Evolutionary conservation across 2,797 vertebrate species (phyloP).

Genomic region (Hydrolagus colliei): DNA sequence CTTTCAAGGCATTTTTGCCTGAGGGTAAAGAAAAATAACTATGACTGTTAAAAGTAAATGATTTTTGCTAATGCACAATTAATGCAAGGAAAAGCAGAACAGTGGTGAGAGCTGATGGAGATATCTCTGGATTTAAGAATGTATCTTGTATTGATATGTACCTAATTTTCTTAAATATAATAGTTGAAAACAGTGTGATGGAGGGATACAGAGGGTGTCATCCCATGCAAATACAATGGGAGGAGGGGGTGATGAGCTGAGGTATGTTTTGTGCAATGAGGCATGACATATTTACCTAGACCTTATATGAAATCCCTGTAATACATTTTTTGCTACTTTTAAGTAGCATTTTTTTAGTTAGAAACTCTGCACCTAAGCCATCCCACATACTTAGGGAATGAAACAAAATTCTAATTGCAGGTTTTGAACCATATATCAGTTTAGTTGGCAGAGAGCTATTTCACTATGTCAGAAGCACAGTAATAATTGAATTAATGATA

Average conservation of each 20-base stretch:
- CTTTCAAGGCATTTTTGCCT: constrained; percentile 99
- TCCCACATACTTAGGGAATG: constrained; percentile 6
- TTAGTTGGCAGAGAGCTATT: constrained; percentile 66
- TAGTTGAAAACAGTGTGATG: constrained; percentile 66
- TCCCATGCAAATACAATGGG: constrained; percentile 70
- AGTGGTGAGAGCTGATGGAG: constrained; percentile 78
- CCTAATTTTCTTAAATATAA: constrained; percentile 62
- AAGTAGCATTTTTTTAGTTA: background rate
- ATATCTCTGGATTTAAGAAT: constrained; percentile 87
- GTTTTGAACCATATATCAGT: constrained; percentile 14
- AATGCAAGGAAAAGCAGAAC: constrained; percentile 84
- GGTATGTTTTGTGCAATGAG: constrained; percentile 73
- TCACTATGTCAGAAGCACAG: constrained; percentile 72
- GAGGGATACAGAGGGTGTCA: constrained; percentile 64
- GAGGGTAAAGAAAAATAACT: constrained; percentile 99
- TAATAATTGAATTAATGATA: constrained; percentile 88
- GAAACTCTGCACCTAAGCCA: constrained; percentile 9
- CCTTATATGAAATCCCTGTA: constrained; percentile 45
- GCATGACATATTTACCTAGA: constrained; percentile 71
- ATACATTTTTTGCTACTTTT: background rate
- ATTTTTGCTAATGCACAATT: constrained; percentile 99
- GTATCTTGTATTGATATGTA: constrained; percentile 68
- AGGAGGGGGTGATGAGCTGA: constrained; percentile 48
- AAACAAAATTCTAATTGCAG: constrained; percentile 22
- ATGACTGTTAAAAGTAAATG: constrained; percentile 99